A percentile compares a stretch with the other conserved stretches of the same genome.
Evolutionary conservation across 2,888 invertebrate genomes (phyloP).

Genomic region (Meliscaeva auricollis): DNA sequence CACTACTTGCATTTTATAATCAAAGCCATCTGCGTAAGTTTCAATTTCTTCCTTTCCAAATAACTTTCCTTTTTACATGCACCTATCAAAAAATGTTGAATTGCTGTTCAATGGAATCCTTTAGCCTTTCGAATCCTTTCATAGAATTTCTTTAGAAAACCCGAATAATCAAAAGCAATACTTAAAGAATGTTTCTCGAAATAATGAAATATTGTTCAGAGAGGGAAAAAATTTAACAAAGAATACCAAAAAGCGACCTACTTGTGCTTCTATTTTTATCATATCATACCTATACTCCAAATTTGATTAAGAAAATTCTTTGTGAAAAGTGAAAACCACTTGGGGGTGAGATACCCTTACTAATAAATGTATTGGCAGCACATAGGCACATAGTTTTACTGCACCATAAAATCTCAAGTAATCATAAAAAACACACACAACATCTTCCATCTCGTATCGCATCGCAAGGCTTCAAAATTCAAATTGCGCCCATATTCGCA

Average conservation of each 20-base stretch:
- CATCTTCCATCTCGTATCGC: not conserved
- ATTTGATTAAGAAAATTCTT: constrained; percentile 43
- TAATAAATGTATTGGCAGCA: constrained; percentile 8
- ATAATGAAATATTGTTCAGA: constrained; percentile 8
- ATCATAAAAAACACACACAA: constrained; percentile 50
- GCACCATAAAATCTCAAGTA: constrained; percentile 66
- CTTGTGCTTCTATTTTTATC: not conserved
- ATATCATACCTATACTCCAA: constrained; percentile 5
- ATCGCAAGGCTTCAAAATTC: constrained; percentile 44
- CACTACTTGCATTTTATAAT: too few relatives aligned
- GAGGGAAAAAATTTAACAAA: constrained; percentile 10
- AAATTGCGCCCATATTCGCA: constrained; percentile 56
- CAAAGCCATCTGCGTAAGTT: too few relatives aligned
- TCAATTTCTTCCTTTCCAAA: too few relatives aligned
- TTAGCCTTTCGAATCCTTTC: too few relatives aligned
- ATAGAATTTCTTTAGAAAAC: too few relatives aligned
- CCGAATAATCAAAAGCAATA: too few relatives aligned
- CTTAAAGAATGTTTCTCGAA: not conserved
- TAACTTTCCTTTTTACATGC: too few relatives aligned
- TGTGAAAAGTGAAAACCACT: not conserved
- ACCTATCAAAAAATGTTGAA: too few relatives aligned
- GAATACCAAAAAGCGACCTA: not conserved
- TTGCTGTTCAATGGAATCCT: too few relatives aligned
- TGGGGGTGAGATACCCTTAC: constrained; percentile 19
- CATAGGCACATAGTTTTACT: constrained; percentile 51